Base-by-base conservation (phyloP, 2,888 invertebrate species). In the Lithophane semibrunnea region DNA sequence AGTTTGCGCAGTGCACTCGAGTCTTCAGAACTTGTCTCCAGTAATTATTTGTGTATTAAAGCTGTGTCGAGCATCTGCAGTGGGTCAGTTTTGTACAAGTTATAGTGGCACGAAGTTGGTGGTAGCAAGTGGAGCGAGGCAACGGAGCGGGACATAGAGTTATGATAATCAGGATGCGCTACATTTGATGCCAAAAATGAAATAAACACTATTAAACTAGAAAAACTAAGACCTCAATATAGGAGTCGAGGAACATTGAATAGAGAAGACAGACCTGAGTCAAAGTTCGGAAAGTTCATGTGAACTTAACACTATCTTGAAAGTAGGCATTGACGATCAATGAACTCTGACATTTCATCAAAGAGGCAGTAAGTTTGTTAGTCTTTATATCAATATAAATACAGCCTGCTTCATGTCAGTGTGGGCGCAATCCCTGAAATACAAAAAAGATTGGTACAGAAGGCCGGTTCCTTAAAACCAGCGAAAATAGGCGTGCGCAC, bases 11-110 rank as follows among this genome's bases (percentile, higher is more conserved):
- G 82, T 83, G 88, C 81, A 73, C 81, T 88, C 73, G 66, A 81
- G 84, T 80, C 77, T 74, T 84, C 79, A 80, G 79, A 90, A 86
- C 77, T 88, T 88, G 88, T 90, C 89, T 87, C 80, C 86, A 86
- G 88, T 91, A 91, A 92, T 92, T 90, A 92, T 92, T 92, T 92
- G 91, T 90, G 89, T 90, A 90, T 89, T 88, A 89, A 90, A 89
- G 88, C 89, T 78, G 86, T 87, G 82, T 88, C 83, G 85, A 84
- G 86, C 79, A 82, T 81, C 85, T 87, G 88, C 89, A 90, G 87
- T 91, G 89, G 92, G 92, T 92, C 92, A 92, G 88, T 88, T 82
- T 70, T 73, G 80, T 74, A 65, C 73, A 88, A 84, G 88, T 88
- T 88, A 80, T 86, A 88, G 86, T 85, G 88, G 83, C 82, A 77